A percentile compares a stretch with the other conserved stretches of the same genome.
Conservation (phyloP, 2,113 vertebrate genomes). For the Corynorhinus townsendii region DNA sequence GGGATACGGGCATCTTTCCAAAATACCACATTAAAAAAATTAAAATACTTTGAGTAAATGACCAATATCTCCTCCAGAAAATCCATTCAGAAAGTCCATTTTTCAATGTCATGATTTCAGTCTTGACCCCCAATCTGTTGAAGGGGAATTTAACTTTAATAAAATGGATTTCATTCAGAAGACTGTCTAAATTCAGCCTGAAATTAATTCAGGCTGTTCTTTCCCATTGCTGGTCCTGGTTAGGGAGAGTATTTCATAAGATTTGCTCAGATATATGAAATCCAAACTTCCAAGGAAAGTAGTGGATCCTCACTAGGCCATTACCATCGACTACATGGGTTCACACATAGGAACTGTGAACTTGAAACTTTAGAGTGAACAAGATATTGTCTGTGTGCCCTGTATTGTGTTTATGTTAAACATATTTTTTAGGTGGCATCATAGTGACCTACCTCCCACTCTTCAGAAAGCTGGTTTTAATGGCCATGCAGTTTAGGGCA, state of each 20-base stretch:
- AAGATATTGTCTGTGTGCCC: not conserved
- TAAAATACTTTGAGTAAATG: not conserved
- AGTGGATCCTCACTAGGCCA: not conserved
- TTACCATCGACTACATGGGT: not conserved
- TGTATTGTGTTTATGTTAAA: not conserved
- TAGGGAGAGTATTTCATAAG: not conserved
- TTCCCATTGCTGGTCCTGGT: not conserved
- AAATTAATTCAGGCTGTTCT: constrained; percentile 49
- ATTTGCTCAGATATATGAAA: not conserved
- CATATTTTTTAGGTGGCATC: not conserved
- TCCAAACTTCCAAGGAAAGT: not conserved
- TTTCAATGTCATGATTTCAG: constrained; percentile 35
- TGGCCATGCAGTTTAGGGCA: not conserved
- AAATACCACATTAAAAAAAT: constrained; percentile 2
- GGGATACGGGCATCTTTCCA: not conserved
- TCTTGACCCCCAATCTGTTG: constrained; percentile 34
- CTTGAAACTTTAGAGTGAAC: not conserved
- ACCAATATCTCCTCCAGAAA: constrained; percentile 12
- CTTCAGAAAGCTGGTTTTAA: not conserved
- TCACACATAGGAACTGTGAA: not conserved
- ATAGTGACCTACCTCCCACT: not conserved
- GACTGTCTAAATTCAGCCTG: constrained; percentile 53
- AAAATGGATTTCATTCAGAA: constrained; percentile 66
- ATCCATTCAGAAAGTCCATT: constrained; percentile 36
- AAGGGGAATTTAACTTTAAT: constrained; percentile 60